Base-by-base conservation (phyloP, 1,140 invertebrate genomes). In the Dinoponera quadriceps region DNA sequence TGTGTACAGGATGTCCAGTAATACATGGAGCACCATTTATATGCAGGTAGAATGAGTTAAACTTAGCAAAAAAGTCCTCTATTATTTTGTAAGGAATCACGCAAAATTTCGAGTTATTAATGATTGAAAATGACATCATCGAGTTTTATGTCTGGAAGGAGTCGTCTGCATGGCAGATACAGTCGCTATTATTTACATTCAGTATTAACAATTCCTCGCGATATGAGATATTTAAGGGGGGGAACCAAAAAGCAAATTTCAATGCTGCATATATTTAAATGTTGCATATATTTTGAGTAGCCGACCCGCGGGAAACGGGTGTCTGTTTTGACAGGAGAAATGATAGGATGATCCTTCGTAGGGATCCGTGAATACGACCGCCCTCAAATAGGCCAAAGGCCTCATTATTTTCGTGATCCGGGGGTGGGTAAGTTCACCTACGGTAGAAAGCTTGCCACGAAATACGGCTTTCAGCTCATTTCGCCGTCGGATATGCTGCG, bases 341-440 rank as follows among this genome's bases (percentile, higher is more conserved):
- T 1, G 33, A 49, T 0, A 27, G 78, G 2, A 13, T 11, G n/a
- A 85, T 84, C n/a, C 63, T 55, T 25, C 63, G 80, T 22, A 65
- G 75, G 22, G 55, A 57, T 22, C 62, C 11, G 51, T 65, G 9
- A 82, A 85, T 38, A 22, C 63, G 13, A 54, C n/a, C 1, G 54
- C 38, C 14, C 22, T 90, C 38, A 84, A 88, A 25, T 0, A 54
- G 3, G 57, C 16, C 44, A 18, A 80, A 62, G 83, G 66, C 9
- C 68, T 88, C 27, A 91, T 92, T 55, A 89, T 92, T 38, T 91
- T 91, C 68, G 14, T 92, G 72, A 85, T 20, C 91, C 90, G 0
- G 85, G 88, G 0, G 81, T 75, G 0, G 88, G 81, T 9, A 92
- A 92, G 73, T 86, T 27, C n/a, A 85, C 84, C 0, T 9, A 92